These are phyloP conservation scores for Myiothlypis coronata DNA, from an alignment of 2,797 vertebrate species.

Conservation along the genomic window DNA sequence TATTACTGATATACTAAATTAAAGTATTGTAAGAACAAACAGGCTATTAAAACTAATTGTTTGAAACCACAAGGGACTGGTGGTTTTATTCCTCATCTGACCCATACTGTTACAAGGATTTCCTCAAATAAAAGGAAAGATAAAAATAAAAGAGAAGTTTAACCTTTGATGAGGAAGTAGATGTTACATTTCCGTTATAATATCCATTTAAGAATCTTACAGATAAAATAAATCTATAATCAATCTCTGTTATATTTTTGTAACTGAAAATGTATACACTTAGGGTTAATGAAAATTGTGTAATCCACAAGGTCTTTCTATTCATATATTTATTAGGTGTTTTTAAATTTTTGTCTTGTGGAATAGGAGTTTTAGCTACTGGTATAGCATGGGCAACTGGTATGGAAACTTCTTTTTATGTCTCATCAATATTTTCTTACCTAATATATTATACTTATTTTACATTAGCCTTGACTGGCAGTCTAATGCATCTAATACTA, in stretches of 20 bases:
- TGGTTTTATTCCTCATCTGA: not conserved
- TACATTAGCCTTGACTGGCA: slow-evolving; percentile 3
- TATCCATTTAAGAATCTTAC: not conserved
- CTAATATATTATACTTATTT: slow-evolving; percentile 18
- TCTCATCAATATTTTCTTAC: slow-evolving; percentile 26
- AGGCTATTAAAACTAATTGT: not conserved
- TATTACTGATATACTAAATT: not conserved
- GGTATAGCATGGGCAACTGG: not conserved
- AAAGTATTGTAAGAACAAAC: not conserved
- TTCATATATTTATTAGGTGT: not conserved
- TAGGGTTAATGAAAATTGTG: not conserved
- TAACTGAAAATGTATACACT: not conserved
- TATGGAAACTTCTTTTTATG: not conserved
- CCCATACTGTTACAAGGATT: not conserved
- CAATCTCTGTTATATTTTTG: not conserved
- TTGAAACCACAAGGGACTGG: not conserved
- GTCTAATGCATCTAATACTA: slow-evolving; percentile 14
- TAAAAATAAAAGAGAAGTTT: not conserved
- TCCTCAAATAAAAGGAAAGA: not conserved
- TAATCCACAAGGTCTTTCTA: not conserved
- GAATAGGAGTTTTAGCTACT: not conserved
- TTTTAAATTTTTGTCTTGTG: not conserved
- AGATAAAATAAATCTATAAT: not conserved
- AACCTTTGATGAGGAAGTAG: not conserved
- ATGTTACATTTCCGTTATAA: not conserved